These are phyloP conservation scores for Marmota flaviventris DNA, from an alignment of 2,113 vertebrate genomes.

Conservation along the genomic window DNA sequence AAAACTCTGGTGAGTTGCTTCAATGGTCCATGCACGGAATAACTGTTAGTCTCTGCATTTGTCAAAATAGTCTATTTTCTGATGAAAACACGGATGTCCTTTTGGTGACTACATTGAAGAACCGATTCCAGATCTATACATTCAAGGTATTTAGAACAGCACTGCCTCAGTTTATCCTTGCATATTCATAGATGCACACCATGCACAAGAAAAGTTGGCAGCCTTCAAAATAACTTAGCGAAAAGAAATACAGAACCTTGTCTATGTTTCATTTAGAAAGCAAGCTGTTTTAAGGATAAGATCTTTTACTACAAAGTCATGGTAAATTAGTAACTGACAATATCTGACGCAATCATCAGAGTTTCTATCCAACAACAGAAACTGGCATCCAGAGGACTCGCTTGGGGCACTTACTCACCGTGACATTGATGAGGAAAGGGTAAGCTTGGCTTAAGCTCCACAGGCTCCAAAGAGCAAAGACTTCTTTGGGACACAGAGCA, in stretches of 20 bases:
- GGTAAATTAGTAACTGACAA: not conserved
- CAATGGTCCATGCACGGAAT: not conserved
- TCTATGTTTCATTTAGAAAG: not conserved
- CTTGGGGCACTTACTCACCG: conserved; percentile 26
- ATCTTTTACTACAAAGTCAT: not conserved
- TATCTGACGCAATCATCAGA: no score
- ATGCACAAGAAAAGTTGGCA: not conserved
- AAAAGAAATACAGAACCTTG: not conserved
- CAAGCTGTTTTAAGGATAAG: not conserved
- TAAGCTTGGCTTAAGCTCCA: not conserved
- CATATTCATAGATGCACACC: not conserved
- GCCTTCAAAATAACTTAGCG: not conserved
- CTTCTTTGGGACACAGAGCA: not conserved
- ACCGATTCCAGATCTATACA: not conserved
- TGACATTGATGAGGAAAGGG: not conserved
- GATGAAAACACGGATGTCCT: not conserved
- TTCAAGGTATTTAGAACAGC: not conserved
- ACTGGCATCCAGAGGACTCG: not conserved
- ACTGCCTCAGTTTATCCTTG: not conserved
- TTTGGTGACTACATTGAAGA: not conserved
- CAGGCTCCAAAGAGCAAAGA: not conserved
- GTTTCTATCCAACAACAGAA: not conserved
- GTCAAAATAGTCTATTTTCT: not conserved
- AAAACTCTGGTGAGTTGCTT: not conserved
- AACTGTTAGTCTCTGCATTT: not conserved